Conservation (phyloP, 2,113 vertebrate species). For the Colinus virginianus region DNA sequence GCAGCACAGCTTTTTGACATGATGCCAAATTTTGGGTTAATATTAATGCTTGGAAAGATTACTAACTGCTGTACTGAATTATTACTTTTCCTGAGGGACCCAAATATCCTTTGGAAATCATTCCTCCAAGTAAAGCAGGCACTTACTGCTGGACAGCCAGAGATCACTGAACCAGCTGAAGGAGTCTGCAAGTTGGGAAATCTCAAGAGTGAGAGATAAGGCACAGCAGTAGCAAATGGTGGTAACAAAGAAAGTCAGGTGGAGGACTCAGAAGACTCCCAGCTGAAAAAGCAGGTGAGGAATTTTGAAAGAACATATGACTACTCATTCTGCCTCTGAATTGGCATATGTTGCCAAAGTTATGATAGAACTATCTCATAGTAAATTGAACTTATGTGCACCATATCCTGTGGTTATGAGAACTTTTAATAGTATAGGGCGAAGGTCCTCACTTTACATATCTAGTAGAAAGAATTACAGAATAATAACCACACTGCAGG, state of each 20-base stretch:
- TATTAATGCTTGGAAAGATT: background rate
- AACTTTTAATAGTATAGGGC: background rate
- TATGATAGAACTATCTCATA: background rate
- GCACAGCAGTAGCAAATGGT: background rate
- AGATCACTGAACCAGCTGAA: background rate
- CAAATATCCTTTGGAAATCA: background rate
- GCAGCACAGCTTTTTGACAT: background rate
- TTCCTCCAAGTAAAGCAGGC: background rate
- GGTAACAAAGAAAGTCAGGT: background rate
- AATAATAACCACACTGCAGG: background rate
- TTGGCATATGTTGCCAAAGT: background rate
- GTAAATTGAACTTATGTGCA: background rate
- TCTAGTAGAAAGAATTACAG: background rate
- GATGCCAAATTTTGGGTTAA: background rate
- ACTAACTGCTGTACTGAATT: background rate
- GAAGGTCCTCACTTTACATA: rapidly evolving
- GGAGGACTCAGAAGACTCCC: background rate
- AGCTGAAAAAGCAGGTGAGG: background rate
- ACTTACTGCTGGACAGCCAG: background rate
- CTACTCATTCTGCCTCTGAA: background rate
- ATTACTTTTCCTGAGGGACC: background rate
- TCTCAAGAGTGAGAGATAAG: background rate
- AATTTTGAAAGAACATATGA: background rate
- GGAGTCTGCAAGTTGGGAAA: background rate
- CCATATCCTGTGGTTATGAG: rapidly evolving